These are phyloP conservation scores for Papilio aristodemus DNA, from an alignment of 1,140 invertebrate genomes.

Conservation along the genomic window DNA sequence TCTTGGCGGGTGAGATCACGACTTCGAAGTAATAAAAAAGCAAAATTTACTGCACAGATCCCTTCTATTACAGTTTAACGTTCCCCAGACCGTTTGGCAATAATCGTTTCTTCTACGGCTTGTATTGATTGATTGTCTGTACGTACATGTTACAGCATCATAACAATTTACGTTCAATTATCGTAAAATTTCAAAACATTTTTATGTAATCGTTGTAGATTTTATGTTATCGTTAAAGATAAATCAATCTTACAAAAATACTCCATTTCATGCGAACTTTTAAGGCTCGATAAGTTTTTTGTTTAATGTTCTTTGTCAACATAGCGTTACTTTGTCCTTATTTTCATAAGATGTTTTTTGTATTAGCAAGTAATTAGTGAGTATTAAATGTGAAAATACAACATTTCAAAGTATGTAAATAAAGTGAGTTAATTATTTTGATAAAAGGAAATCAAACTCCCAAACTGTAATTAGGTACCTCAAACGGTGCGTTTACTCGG, in stretches of 20 bases:
- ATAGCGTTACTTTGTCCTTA: no score
- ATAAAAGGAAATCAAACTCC: no score
- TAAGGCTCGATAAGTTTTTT: no score
- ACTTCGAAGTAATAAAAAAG: slow-evolving; percentile 25
- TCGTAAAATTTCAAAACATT: slow-evolving; percentile 1
- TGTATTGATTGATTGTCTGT: neutral
- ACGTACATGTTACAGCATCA: neutral
- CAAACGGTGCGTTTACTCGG: neutral
- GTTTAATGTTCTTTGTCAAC: no score
- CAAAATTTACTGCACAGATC: neutral
- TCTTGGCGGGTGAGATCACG: slow-evolving; percentile 27
- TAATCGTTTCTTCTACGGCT: neutral
- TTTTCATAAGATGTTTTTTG: no score
- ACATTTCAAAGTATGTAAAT: no score
- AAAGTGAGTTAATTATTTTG: no score
- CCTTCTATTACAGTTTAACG: slow-evolving; percentile 6
- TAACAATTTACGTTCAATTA: neutral
- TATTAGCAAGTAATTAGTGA: no score
- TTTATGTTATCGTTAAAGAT: neutral
- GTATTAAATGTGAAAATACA: no score
- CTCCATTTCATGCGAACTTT: no score
- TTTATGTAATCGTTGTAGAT: neutral
- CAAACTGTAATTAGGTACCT: neutral
- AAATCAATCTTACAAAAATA: neutral
- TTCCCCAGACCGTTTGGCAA: neutral